A percentile compares a stretch with the other conserved stretches of the same genome.
phyloP scores from a whole-genome alignment of 2,113 vertebrate species.

The Amazona guildingii region DNA sequence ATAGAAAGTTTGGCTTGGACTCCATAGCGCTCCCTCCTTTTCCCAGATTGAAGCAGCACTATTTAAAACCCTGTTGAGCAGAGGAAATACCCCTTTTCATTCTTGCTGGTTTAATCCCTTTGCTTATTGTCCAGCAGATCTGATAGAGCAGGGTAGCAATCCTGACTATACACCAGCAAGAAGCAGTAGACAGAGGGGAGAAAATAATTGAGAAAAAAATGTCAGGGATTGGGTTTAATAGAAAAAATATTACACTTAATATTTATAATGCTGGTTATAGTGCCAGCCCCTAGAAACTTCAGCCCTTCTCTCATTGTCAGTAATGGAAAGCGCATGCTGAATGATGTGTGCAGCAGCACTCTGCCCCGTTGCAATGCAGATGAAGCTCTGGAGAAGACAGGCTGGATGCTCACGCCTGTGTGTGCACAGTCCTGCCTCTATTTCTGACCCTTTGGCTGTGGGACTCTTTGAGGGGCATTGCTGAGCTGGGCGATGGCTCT shows the following conservation, averaged over 20 bases:
- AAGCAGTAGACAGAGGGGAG: background rate
- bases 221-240: background rate
- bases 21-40: background rate
- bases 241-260: background rate
- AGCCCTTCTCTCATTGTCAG: background rate
- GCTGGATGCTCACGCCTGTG: accelerated
- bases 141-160: background rate
- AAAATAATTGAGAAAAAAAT: background rate
- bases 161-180: background rate
- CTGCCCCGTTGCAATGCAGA: accelerated
- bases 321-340: background rate
- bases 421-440: background rate
- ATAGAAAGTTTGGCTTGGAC: background rate
- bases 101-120: background rate
- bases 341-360: accelerated
- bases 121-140: background rate
- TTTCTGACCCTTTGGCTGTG: background rate
- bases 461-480: background rate
- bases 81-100: background rate
- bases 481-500: accelerated
- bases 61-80: background rate
- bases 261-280: background rate
- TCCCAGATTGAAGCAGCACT: background rate
- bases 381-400: background rate
- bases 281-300: background rate